phyloP scores from a whole-genome alignment of 2,113 vertebrate genomes.

The Heloderma charlesbogerti region DNA sequence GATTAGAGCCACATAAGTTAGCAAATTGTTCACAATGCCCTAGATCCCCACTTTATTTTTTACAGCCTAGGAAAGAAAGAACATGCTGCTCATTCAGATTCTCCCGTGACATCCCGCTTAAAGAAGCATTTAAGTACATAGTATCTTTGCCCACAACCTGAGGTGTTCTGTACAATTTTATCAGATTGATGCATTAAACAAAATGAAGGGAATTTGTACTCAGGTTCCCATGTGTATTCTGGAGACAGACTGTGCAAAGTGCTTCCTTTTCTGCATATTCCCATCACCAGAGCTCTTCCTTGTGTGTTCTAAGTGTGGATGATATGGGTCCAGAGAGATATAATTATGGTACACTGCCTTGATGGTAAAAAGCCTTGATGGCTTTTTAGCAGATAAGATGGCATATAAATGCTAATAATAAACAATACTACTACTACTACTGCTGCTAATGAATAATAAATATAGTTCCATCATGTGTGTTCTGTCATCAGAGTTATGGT shows the following conservation, averaged over 20 bases:
- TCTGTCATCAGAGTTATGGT: neutral
- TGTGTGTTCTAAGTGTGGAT: neutral
- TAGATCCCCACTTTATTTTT: neutral
- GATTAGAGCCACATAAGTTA: neutral
- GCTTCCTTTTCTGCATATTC: neutral
- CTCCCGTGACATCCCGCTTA: neutral
- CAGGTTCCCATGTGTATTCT: neutral
- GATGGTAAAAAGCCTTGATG: no score
- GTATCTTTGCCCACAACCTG: neutral
- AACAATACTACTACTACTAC: no score
- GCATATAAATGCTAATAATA: no score
- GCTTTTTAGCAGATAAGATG: no score
- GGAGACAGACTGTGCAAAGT: neutral
- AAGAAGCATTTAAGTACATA: neutral
- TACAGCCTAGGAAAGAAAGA: neutral
- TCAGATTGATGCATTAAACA: neutral
- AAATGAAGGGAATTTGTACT: neutral
- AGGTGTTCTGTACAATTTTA: neutral
- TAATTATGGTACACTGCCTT: no score
- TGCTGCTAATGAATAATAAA: no score
- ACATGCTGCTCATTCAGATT: neutral
- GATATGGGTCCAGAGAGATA: neutral
- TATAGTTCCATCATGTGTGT: neutral
- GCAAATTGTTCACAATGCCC: constrained; percentile 5
- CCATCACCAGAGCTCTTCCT: neutral